Evolutionary conservation across 2,113 vertebrate species (phyloP).

Genomic region (Brachypodius melanocephalos): DNA sequence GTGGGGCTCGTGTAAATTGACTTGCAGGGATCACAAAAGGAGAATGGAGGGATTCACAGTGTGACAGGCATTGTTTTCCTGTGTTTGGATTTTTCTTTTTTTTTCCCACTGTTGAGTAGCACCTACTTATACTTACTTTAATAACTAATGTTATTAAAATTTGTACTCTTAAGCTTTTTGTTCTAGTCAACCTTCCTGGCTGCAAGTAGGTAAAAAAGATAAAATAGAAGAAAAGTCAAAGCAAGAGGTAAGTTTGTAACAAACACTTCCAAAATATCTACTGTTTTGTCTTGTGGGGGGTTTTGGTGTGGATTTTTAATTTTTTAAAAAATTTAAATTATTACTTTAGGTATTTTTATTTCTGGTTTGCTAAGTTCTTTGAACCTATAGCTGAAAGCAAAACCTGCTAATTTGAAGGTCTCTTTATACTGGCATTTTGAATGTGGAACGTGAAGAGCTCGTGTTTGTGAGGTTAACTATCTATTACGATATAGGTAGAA

Average conservation of each 20-base stretch:
- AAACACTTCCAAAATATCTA: background rate
- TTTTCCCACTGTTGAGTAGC: background rate
- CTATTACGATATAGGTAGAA: background rate
- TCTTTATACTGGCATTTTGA: background rate
- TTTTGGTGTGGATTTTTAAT: background rate
- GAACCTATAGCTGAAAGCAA: background rate
- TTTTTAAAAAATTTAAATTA: background rate
- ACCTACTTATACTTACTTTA: background rate
- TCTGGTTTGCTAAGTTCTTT: background rate
- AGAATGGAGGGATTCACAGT: background rate
- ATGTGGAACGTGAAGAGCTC: background rate
- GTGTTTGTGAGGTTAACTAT: background rate
- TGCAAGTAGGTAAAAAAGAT: background rate
- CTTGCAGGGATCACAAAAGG: background rate
- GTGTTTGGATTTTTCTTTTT: background rate
- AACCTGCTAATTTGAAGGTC: background rate
- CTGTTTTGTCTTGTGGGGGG: fast-evolving
- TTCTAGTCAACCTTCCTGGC: background rate
- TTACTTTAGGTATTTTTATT: background rate
- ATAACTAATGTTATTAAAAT: background rate
- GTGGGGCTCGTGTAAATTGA: too few relatives aligned
- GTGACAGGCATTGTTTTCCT: background rate
- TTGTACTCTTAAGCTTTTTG: background rate
- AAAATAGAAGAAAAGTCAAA: background rate
- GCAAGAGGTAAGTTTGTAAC: background rate